Percentiles rank a stretch among this genome's conserved stretches.
Conservation (phyloP, 2,888 invertebrate genomes). For the Diaphora mendica region DNA sequence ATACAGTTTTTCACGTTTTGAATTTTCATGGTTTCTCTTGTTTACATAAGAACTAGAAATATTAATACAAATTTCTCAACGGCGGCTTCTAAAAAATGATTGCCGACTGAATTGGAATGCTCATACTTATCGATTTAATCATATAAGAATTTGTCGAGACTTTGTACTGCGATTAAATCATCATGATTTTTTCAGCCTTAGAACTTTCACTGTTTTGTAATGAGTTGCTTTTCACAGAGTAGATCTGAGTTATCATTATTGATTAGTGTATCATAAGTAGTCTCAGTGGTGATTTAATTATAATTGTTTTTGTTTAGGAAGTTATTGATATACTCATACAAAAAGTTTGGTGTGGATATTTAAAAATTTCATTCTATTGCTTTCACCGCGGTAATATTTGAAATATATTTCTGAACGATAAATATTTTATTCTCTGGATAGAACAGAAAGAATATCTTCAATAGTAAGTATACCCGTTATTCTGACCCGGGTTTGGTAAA, state of each 20-base stretch:
- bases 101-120: background rate
- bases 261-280: background rate
- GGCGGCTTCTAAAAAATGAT: background rate
- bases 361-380: background rate
- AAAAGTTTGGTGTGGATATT: background rate
- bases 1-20: background rate
- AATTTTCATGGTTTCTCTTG: background rate
- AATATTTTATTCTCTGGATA: conserved; percentile 1
- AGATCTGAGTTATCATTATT: background rate
- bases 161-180: background rate
- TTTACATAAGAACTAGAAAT: background rate
- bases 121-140: background rate
- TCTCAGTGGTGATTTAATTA: background rate
- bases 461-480: background rate
- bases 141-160: background rate
- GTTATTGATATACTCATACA: background rate
- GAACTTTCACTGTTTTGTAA: background rate
- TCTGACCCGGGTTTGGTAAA: background rate
- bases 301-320: background rate
- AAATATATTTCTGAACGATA: background rate
- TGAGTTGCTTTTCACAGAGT: background rate
- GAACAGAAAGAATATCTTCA: background rate
- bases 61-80: background rate
- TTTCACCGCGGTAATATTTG: background rate
- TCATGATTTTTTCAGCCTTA: background rate